Base-by-base conservation (phyloP, 2,888 invertebrate genomes). In the Temnothorax ravouxi region DNA sequence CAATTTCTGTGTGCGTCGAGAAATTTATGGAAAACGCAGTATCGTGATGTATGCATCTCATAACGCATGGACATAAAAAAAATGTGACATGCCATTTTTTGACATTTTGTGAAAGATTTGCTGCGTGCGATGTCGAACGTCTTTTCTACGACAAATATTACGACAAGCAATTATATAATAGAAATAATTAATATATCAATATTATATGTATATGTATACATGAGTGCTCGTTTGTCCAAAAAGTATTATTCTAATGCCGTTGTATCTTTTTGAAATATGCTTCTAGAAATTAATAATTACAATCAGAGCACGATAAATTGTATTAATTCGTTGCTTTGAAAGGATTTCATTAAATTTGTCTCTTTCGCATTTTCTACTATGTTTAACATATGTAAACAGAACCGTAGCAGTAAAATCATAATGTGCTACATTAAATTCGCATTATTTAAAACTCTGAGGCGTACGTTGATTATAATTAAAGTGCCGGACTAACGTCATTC, bases 391-490 rank as follows among this genome's bases (percentile, higher is more conserved):
- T 29, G 25, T 41, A 54, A 66, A 54, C 54, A 13, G 50, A 41
- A 67, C 1, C 41, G 13, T 41, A 66, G 4, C 8, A 44, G 54
- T 25, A 41, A 25, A 77, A 66, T 66, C 47, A 71, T 54, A 59
- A 47, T 66, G 9, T 71, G 50, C 38, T 15, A 47, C 71, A 80
- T 80, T 80, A 80, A 80, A 77, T 80, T 71, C 59, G 8, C 59
- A 71, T 80, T 80, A 71, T 71, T 71, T 71, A 71, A 80, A 80
- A 80, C 59, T 8, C 38, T 50, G 79, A 71, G 71, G 71, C 71
- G 69, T 71, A 50, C 79, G 79, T 59, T 80, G 71, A 80, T 80
- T 80, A 80, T 80, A 80, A 80, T 80, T 80, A 80, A 80, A 80
- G 79, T 80, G 59, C 47, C 69, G 79, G 71, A 80, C 79, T 80